Evolutionary conservation across 2,113 vertebrate species (phyloP).

Genomic region (Mastomys coucha): DNA sequence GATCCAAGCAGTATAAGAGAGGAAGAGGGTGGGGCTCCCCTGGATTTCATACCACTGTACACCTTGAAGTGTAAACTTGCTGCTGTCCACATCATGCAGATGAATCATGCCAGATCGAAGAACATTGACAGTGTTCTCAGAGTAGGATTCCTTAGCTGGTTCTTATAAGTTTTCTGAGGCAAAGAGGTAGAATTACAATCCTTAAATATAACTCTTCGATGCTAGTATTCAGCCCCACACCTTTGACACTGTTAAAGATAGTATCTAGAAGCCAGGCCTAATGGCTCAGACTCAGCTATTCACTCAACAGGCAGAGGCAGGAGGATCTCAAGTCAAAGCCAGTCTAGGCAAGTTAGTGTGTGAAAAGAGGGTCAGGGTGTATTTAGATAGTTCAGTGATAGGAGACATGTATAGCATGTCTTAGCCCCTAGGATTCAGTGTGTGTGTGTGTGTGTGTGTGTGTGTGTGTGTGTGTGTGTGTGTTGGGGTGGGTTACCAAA

Average conservation of each 20-base stretch:
- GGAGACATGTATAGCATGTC: too few species aligned
- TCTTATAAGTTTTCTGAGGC: constrained; percentile 21
- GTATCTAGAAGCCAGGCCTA: background rate
- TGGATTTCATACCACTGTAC: background rate
- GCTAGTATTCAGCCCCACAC: background rate
- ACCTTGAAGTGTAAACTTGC: background rate
- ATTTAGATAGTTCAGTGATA: background rate
- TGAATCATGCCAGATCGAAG: constrained; percentile 2
- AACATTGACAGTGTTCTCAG: background rate
- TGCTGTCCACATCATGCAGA: background rate
- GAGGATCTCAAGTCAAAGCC: background rate
- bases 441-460: background rate
- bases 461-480: background rate
- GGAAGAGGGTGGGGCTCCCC: background rate
- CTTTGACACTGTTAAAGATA: background rate
- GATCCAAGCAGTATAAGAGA: background rate
- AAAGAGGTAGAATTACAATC: constrained; percentile 24
- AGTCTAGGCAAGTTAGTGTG: background rate
- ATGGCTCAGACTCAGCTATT: background rate
- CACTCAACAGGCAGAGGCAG: background rate
- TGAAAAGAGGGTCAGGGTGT: background rate
- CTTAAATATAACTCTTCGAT: background rate
- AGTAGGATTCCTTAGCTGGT: constrained; percentile 6
- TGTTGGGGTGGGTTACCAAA: background rate
- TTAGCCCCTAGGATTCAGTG: background rate